Conservation (phyloP, 1,140 invertebrate genomes). For the Trichomalopsis sarcophagae region DNA sequence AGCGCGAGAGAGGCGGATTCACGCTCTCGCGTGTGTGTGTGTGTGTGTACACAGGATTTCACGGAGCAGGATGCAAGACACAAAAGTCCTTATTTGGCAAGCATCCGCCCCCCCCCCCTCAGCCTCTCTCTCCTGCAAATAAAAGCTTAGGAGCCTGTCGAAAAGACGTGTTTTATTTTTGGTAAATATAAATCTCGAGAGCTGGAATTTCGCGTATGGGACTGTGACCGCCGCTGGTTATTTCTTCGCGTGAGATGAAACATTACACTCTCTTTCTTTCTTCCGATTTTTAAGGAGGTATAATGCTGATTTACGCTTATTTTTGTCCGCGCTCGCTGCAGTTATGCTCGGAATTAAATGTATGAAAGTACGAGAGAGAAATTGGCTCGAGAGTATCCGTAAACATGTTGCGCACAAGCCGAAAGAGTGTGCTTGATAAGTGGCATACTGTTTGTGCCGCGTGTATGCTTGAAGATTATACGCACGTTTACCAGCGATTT, state of each 20-base stretch:
- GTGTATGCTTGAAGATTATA: too few species aligned
- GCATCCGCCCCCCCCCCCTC: slow-evolving; percentile 29
- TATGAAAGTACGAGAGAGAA: background rate
- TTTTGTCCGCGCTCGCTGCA: too few species aligned
- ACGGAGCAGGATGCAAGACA: background rate
- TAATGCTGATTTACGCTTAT: too few species aligned
- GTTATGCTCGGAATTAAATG: background rate
- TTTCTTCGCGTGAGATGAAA: too few species aligned
- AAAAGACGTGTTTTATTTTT: background rate
- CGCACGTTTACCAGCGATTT: too few species aligned
- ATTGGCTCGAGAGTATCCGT: background rate
- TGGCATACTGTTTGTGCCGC: too few species aligned
- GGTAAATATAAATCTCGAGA: background rate
- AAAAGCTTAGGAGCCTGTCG: background rate
- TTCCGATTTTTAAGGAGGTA: too few species aligned
- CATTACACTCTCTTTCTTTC: too few species aligned
- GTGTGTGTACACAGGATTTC: background rate
- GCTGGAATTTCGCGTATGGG: background rate
- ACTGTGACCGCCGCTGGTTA: too few species aligned
- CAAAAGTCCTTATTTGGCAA: slow-evolving; percentile 38
- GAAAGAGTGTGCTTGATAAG: background rate
- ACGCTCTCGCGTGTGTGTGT: background rate
- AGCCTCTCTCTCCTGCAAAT: background rate
- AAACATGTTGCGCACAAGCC: background rate
- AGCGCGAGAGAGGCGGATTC: slow-evolving; percentile 27